These are phyloP conservation scores for Glossophaga mutica DNA, from an alignment of 2,797 vertebrate genomes.

Conservation along the genomic window DNA sequence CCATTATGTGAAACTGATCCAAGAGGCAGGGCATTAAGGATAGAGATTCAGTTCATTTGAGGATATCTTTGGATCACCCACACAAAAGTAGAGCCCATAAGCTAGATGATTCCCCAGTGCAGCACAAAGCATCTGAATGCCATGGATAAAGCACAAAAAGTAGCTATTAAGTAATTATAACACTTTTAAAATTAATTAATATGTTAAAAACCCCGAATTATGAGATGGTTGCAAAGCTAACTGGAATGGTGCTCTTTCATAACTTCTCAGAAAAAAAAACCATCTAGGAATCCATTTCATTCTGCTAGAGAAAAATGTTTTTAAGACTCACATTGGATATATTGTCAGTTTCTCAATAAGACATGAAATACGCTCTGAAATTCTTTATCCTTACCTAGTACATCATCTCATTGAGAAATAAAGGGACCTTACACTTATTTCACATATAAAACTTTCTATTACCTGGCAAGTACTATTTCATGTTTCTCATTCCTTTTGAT, in stretches of 20 bases:
- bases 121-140: background rate
- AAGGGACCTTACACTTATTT: background rate
- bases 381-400: background rate
- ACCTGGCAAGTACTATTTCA: background rate
- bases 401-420: constrained; percentile 27
- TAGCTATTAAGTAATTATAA: background rate
- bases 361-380: constrained; percentile 16
- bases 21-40: background rate
- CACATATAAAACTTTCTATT: background rate
- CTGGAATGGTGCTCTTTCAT: background rate
- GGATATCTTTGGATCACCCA: background rate
- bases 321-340: background rate
- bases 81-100: background rate
- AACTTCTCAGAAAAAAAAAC: background rate
- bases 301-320: constrained; percentile 2
- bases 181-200: background rate
- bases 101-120: background rate
- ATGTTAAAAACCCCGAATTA: background rate
- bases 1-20: background rate
- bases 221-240: constrained; percentile 26
- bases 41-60: constrained; percentile 31
- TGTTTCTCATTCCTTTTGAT: background rate
- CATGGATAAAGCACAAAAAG: background rate
- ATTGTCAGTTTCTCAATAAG: background rate
- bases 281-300: background rate